Base-by-base conservation (phyloP, 2,113 vertebrate species). In the Tinamus guttatus region DNA sequence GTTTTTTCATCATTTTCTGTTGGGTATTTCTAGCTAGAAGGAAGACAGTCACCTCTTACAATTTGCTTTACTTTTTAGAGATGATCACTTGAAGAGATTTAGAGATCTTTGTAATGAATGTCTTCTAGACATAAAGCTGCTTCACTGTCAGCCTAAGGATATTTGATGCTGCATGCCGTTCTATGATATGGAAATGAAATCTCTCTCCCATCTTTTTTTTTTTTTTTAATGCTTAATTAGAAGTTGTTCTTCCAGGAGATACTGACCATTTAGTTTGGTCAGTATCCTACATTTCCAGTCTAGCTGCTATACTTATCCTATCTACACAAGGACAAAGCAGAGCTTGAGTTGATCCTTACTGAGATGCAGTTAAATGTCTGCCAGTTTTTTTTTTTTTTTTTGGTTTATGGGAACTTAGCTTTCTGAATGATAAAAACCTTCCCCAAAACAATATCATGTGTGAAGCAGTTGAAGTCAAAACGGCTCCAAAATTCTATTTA, bases 121-220 rank as follows among this genome's bases (percentile, higher is more conserved):
- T 45, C 41, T 69, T 67, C 30, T 30, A 45, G 43, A 8, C 12
- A 21, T 51, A 56, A 90, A 62, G 52, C 7, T 81, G 32, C 43
- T 64, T 70, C 24, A 15, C 24, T 81, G 13, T 43, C 27, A 69
- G 17, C 16, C 27, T 34, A 75, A 64, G 28, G 14, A 27, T 56
- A 4, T 5, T 77, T 11, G 32, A 47, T 27, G 74, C 83, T 68
- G 68, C 10, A 21, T 62, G 65, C 41, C 10, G 10, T 58, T 69
- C 4, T 45, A 16, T 43, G 30, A 13, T 36, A 25, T 2, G 11
- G 9, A 43, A 83, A 13, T 28, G 30, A 58, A 49, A 25, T 45
- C 7, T 24, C 19, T 43, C 2, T 28, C 7, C 16, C 6, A 8
- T 2, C 10, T 8, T 8, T 7, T 38, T 25, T 8, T 7, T 38